Evolutionary conservation across 2,113 vertebrate genomes (phyloP), one percentile per base, ranked within the genome.

Genomic region (Rousettus leschenaultii): DNA sequence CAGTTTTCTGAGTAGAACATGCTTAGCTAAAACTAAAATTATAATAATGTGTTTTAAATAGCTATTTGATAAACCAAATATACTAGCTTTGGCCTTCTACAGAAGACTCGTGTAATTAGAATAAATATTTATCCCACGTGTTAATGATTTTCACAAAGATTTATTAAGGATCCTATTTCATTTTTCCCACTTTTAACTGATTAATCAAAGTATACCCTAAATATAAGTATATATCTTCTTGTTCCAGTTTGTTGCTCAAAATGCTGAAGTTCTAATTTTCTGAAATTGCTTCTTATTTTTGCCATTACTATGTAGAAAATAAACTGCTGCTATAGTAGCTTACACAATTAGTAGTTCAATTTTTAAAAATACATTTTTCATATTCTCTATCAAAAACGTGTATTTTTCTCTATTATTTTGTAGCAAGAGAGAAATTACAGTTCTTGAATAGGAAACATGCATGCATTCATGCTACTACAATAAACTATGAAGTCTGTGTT

Each of bases 1-100:
- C 40, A 77, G 6, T 21, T 38, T 45, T 6, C 28, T 68, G 57
- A 92, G 3, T 82, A 75, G 12, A 43, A 6, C 3, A n/a, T 80
- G 28, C 83, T 26, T 79, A 74, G 86, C 3, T 68, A 57, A 66
- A 88, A 83, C 21, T 74, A 91, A 80, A 95, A 87, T 91, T 90
- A 63, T 74, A 16, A 59, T 75, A 33, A 35, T 84, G 63, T 70
- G 18, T 91, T 95, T 83, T 70, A 63, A 78, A 26, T 68, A 80
- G 15, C 75, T 87, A 78, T 59, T 96, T 97, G 28, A 89, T 83
- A 83, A 73, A 53, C 24, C 53, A 82, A n/a, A 95, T 65, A 68
- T 53, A 30, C 21, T 40, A 93, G 19, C 15, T 74, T 91, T 28
- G 63, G 14, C 84, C 9, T 10, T 59, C 33, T 73, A 80, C 26